Percentiles rank a stretch among this genome's conserved stretches.
Evolutionary conservation across 2,797 vertebrate species (phyloP).

Genomic region (Darevskia nairensis): DNA sequence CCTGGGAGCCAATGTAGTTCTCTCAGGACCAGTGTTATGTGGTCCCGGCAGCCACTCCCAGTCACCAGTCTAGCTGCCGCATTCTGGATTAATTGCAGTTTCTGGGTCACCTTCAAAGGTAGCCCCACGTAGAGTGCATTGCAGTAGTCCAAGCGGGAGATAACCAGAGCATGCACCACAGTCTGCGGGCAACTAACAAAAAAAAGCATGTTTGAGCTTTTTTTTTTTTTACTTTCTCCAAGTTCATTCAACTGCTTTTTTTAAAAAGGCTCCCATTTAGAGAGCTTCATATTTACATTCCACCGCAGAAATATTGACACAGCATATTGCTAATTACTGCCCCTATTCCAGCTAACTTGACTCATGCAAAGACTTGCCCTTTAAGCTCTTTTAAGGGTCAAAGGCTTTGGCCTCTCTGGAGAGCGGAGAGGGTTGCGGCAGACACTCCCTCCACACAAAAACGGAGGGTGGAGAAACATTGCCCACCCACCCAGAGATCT

Average conservation of each 20-base stretch:
- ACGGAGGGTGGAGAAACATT: background rate
- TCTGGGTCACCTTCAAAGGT: too few relatives aligned
- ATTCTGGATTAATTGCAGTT: too few relatives aligned
- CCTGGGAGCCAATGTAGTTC: too few relatives aligned
- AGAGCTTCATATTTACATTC: background rate
- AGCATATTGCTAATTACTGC: slow-evolving; percentile 18
- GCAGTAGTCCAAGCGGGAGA: too few relatives aligned
- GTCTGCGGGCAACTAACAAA: too few relatives aligned
- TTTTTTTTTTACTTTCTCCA: background rate
- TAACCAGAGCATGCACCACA: too few relatives aligned
- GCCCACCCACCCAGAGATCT: background rate
- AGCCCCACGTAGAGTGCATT: too few relatives aligned
- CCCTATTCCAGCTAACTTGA: slow-evolving; percentile 22
- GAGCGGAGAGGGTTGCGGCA: slow-evolving; percentile 4
- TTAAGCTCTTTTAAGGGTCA: background rate
- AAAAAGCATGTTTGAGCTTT: too few relatives aligned
- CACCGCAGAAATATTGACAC: background rate
- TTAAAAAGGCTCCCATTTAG: background rate
- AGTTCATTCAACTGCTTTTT: background rate
- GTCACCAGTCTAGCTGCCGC: too few relatives aligned
- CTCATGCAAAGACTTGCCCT: slow-evolving; percentile 20
- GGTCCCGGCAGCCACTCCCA: too few relatives aligned
- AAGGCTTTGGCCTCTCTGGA: slow-evolving; percentile 19
- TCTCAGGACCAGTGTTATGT: too few relatives aligned
- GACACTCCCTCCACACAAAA: slow-evolving; percentile 27